Evolutionary conservation across 2,797 vertebrate species (phyloP), one percentile per base, ranked within the genome.

Genomic region (Taenioides sp.): DNA sequence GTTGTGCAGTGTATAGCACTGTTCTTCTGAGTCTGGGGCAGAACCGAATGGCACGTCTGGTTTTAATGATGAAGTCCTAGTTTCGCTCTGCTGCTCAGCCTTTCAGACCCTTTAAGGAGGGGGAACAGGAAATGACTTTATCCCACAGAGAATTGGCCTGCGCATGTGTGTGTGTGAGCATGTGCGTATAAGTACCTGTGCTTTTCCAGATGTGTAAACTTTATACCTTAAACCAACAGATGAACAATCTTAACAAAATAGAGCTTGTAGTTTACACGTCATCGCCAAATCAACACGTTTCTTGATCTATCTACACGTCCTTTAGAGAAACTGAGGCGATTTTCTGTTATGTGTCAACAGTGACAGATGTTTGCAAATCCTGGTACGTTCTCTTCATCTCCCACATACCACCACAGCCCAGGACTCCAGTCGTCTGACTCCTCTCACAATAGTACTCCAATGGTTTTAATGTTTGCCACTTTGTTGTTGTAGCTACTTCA

Each of bases 41-140:
- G 80, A 80, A 76, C 59, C 70, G 78, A 72, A 74, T 72, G 59
- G 74, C 84, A 80, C 72, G 87, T 92, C 92, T 92, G 91, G 88
- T 87, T 93, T 89, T 92, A 90, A 93, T 92, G 90, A 88, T 87
- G 84, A 89, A 83, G 85, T 80, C 81, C 87, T 80, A 75, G 86
- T 86, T 88, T 86, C 79, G 83, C 88, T 92, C 81, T 83, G 86
- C 84, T 81, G 77, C 76, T 81, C 82, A 83, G 78, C 81, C 81
- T 77, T 80, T 90, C 71, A 89, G 70, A 81, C 76, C 67, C 61
- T 77, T 73, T n/a, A 64, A 77, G 79, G 74, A 74, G 68, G 74
- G 74, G 65, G 80, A 73, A 58, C 89, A 92, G 93, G 92, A 94
- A 94, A 94, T 94, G 75, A 91, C 91, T 93, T 71, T 89, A 92